phyloP scores from a whole-genome alignment of 2,797 vertebrate genomes.

The Danio kyathit region DNA sequence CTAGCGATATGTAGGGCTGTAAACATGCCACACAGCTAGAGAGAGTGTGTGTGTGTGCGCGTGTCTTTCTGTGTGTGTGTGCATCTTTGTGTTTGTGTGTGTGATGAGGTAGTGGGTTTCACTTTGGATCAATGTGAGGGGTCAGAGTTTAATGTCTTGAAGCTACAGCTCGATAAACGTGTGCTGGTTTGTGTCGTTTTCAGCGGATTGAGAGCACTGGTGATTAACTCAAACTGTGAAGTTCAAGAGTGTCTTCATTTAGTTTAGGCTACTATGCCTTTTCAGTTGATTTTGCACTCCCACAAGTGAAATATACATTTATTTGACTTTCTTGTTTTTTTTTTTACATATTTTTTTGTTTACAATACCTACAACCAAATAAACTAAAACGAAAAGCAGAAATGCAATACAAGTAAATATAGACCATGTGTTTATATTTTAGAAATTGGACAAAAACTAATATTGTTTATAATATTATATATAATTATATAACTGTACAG shows the following conservation, averaged over 20 bases:
- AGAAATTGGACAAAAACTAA: too few species aligned
- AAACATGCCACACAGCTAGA: conserved; percentile 53
- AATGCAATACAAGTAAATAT: too few species aligned
- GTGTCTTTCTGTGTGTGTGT: conserved; percentile 25
- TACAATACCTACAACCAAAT: too few species aligned
- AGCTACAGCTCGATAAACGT: conserved; percentile 50
- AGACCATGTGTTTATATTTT: too few species aligned
- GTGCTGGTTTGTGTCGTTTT: conserved; percentile 24
- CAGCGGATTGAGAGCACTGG: background rate
- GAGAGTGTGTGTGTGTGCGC: conserved; percentile 26
- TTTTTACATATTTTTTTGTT: too few species aligned
- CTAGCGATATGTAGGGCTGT: conserved; percentile 72
- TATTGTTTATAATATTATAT: too few species aligned
- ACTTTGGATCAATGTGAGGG: conserved; percentile 74
- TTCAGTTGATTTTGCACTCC: conserved; percentile 4
- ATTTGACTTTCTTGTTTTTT: background rate
- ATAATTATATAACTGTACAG: too few species aligned
- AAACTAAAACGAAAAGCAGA: too few species aligned
- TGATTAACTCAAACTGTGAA: conserved; percentile 10
- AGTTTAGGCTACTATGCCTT: background rate
- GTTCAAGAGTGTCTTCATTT: conserved; percentile 19
- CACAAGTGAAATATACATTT: background rate
- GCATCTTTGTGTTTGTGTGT: conserved; percentile 19
- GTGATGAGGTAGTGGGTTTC: conserved; percentile 30
- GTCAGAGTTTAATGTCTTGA: conserved; percentile 81